These are phyloP conservation scores for Fringilla coelebs DNA, from an alignment of 2,797 vertebrate genomes.

Conservation along the genomic window DNA sequence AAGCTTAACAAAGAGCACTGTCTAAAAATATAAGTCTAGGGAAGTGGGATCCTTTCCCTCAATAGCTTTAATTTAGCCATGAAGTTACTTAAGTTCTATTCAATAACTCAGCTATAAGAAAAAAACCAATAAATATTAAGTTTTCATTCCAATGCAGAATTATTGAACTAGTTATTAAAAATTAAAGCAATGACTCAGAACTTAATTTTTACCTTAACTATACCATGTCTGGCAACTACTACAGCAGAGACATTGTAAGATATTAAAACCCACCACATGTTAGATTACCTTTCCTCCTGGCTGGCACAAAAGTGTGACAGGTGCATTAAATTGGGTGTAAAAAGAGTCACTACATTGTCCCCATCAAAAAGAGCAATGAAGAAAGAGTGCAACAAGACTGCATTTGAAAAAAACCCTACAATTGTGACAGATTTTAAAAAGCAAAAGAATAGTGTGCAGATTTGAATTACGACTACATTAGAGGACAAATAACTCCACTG, in stretches of 20 bases:
- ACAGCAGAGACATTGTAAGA: background rate
- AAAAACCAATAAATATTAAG: background rate
- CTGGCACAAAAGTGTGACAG: background rate
- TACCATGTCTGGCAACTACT: background rate
- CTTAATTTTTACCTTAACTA: background rate
- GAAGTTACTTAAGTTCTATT: background rate
- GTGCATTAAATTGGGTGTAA: background rate
- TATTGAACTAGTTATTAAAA: background rate
- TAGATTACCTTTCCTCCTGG: background rate
- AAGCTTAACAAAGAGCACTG: background rate
- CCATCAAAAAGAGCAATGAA: background rate
- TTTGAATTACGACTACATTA: background rate
- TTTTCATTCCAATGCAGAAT: background rate
- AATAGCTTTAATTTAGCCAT: background rate
- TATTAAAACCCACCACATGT: background rate
- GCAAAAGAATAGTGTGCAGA: background rate
- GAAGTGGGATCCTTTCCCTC: background rate
- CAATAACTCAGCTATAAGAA: background rate
- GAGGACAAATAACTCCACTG: background rate
- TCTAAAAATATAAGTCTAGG: background rate
- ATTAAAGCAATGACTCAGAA: background rate
- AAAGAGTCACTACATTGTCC: background rate
- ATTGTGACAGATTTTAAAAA: background rate
- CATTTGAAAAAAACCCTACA: background rate
- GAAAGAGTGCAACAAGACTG: background rate